A percentile compares a stretch with the other conserved stretches of the same genome.
These are phyloP conservation scores for Hydraecia micacea DNA, from an alignment of 2,888 invertebrate species.

Conservation along the genomic window DNA sequence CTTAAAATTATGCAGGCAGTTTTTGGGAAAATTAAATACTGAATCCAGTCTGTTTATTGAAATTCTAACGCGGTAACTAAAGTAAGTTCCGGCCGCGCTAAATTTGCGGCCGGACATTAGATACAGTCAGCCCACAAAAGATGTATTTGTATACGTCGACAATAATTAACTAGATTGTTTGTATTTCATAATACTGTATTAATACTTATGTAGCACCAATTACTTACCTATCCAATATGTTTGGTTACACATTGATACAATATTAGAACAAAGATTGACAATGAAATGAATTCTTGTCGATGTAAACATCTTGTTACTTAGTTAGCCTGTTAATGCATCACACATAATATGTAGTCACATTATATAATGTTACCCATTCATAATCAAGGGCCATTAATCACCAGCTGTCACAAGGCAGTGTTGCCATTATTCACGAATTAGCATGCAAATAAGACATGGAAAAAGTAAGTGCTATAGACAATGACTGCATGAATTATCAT, in stretches of 20 bases:
- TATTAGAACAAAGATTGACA: not conserved
- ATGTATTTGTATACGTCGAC: no score
- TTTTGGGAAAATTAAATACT: not conserved
- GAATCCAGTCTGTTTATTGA: no score
- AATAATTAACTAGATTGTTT: no score
- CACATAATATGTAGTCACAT: slow-evolving; percentile 2
- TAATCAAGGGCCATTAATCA: slow-evolving; percentile 21
- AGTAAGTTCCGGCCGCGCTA: no score
- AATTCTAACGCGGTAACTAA: no score
- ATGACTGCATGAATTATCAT: slow-evolving; percentile 10
- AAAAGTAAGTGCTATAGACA: slow-evolving; percentile 21
- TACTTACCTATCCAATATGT: no score
- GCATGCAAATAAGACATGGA: slow-evolving; percentile 29
- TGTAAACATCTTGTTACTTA: not conserved
- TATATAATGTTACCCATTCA: slow-evolving; percentile 19
- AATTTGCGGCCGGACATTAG: no score
- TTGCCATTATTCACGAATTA: slow-evolving; percentile 37
- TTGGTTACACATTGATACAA: no score
- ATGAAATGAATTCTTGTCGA: not conserved
- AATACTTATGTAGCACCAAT: no score
- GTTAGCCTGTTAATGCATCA: slow-evolving; percentile 2
- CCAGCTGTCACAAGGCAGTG: slow-evolving; percentile 21
- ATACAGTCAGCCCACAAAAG: no score
- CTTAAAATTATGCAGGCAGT: not conserved
- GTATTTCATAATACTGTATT: no score